Evolutionary conservation across 2,113 vertebrate genomes (phyloP), one percentile per base, ranked within the genome.

Genomic region (Solea senegalensis): DNA sequence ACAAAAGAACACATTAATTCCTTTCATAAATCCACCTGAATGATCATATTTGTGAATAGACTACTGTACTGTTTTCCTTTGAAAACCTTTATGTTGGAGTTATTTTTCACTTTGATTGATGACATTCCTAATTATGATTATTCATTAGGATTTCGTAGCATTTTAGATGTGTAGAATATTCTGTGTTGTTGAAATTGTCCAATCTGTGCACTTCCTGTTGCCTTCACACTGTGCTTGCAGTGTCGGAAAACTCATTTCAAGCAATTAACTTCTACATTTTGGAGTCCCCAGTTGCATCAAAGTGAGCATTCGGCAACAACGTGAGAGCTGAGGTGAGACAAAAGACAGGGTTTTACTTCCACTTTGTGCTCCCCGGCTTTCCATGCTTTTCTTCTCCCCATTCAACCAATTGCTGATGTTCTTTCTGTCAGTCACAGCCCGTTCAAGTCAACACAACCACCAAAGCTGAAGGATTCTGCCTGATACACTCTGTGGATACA

Each of bases 341-440:
- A 58, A 40, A 51, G 13, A 21, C 11, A 8, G 34, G 48, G 2
- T 12, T 58, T 53, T 50, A 63, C 43, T 64, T 80, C 41, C 27
- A 44, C 50, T 74, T 46, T 43, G 9, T 59, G 60, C 41, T 43
- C 48, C 64, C 55, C 67, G 63, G 28, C 67, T 78, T 44, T 58
- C 62, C 52, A 15, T 58, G 69, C 72, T 72, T 59, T 77, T 63
- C 64, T 65, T 21, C 63, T 65, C 54, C 40, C 54, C 65, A 27
- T 72, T 72, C 51, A 50, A 10, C 66, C 54, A 72, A 12, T 8
- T 44, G 45, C 2, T 65, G 45, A 73, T 12, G 40, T 26, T 65
- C 66, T 46, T 62, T 57, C 48, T 65, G 40, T 75, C 55, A 78
- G n/a, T 69, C 52, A 45, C 46, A 21, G 56, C 6, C 15, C 53